phyloP scores from a whole-genome alignment of 2,113 vertebrate genomes.

The Apaloderma vittatum region DNA sequence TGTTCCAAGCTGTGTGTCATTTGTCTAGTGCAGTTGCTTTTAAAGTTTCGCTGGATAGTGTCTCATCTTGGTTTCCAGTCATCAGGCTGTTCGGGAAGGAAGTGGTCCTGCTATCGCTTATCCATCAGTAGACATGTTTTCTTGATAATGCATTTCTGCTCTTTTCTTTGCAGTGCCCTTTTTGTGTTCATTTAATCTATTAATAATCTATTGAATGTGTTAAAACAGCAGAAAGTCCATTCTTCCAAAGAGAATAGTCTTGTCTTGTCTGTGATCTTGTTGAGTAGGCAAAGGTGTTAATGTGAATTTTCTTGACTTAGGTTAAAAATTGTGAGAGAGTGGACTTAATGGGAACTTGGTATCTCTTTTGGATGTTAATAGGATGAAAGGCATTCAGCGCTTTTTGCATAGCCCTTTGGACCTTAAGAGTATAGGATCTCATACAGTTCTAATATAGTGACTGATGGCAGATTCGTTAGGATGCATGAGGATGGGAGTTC shows the following conservation, averaged over 20 bases:
- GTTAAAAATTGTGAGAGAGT: neutral
- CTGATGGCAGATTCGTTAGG: neutral
- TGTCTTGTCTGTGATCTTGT: neutral
- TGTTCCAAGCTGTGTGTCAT: neutral
- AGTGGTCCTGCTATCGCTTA: neutral
- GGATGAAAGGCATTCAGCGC: neutral
- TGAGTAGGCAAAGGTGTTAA: neutral
- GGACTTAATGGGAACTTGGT: neutral
- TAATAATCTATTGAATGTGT: neutral
- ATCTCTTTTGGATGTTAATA: neutral
- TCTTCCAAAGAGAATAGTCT: neutral
- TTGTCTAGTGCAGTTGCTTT: neutral
- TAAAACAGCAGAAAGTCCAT: neutral
- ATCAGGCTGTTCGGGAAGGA: neutral
- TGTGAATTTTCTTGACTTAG: neutral
- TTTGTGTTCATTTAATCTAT: neutral
- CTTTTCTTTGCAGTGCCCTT: neutral
- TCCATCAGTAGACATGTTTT: rapidly evolving
- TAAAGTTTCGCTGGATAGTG: neutral
- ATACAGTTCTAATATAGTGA: neutral
- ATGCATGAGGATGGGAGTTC: neutral
- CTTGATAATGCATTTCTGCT: neutral
- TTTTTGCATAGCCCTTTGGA: neutral
- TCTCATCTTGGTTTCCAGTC: neutral
- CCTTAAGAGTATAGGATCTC: neutral